Base-by-base conservation (phyloP, 2,797 vertebrate species). In the Melanotaenia pygmaea region DNA sequence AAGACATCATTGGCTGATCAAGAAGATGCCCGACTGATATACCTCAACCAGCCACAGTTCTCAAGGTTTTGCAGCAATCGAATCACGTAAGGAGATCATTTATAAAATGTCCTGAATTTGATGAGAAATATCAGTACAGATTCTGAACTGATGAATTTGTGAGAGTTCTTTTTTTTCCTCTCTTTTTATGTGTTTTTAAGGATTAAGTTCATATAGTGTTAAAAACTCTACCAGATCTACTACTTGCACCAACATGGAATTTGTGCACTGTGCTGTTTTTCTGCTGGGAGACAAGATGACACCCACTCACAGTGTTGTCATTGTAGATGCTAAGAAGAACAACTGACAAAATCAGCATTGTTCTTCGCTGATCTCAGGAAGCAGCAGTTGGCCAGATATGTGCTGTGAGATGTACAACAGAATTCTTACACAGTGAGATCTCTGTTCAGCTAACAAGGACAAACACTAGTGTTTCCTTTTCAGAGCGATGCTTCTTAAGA, bases 41-140 rank as follows among this genome's bases (percentile, higher is more conserved):
- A 97, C 91, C 97, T 99, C 92, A 99, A 98, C 91, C 98, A 97
- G 83, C 96, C 94, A 1, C 98, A 99, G 90, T 94, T 97, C 80
- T 96, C 95, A 20, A 99, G 97, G 90, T 99, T 99, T 93, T 99
- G 98, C 95, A 96, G 87, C 92, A 99, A 99, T 83, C 96, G 96
- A 57, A 97, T 99, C 94, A 99, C 98, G 98, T 96, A 90, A 91
- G 83, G n/a, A 67, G 56, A 51, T 1, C 10, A 14, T 50, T 30
- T 26, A 12, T 53, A 13, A 54, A 57, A 14, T 35, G 18, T 22
- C 30, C 22, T 7, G 10, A 51, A 14, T 9, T 12, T 24, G 13
- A 56, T 40, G 12, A 34, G n/a, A 56, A 70, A 38, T 53, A 24
- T 70, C 14, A 4, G 11, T 47, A 7, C 47, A 24, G 11, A n/a